A percentile compares a stretch with the other conserved stretches of the same genome.
phyloP scores from a whole-genome alignment of 2,888 invertebrate genomes.

The Meiosimyza decipiens region DNA sequence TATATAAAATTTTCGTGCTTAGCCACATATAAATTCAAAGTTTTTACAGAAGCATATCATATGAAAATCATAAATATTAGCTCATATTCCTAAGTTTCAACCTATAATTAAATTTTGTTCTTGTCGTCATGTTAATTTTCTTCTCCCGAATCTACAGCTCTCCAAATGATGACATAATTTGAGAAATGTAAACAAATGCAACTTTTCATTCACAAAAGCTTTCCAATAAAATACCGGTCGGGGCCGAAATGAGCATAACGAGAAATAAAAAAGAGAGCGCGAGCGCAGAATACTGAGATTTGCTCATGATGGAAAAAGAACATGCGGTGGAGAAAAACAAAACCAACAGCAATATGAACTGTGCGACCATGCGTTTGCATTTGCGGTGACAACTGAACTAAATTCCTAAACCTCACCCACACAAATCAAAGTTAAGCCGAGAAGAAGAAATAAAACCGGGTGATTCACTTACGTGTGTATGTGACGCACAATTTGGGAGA shows the following conservation, averaged over 20 bases:
- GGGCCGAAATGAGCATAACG: constrained; percentile 11
- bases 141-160: background rate
- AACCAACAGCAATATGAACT: background rate
- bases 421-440: too few relatives aligned
- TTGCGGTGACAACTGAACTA: too few relatives aligned
- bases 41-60: too few relatives aligned
- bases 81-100: too few relatives aligned
- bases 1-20: too few relatives aligned
- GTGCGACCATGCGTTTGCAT: background rate
- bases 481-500: constrained; percentile 18
- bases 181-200: constrained; percentile 58
- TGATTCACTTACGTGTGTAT: constrained; percentile 32
- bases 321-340: background rate
- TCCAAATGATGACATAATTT: constrained; percentile 2
- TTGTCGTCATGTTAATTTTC: background rate
- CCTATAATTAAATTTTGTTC: too few relatives aligned
- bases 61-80: too few relatives aligned
- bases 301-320: background rate
- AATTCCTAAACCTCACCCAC: too few relatives aligned
- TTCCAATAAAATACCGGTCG: constrained; percentile 31
- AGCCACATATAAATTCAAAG: too few relatives aligned
- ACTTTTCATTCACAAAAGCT: constrained; percentile 62
- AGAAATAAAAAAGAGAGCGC: background rate
- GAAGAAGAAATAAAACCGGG: background rate
- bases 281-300: background rate